Evolutionary conservation across 2,888 invertebrate genomes (phyloP).

Genomic region (Brachypterus glaber): DNA sequence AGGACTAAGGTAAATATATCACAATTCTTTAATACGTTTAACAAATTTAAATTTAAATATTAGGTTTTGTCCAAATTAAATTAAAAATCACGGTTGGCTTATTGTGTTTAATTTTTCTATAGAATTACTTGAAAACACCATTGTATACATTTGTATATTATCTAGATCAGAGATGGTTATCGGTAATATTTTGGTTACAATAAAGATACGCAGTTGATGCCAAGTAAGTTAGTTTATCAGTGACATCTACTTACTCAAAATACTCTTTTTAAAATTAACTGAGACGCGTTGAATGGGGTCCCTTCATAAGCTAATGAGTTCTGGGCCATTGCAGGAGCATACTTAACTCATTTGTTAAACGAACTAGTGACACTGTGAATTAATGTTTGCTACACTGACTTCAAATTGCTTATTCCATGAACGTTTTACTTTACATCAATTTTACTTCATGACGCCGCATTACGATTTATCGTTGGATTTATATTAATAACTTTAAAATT

Average conservation of each 20-base stretch:
- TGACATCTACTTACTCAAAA: conserved; percentile 36
- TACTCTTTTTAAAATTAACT: conserved; percentile 39
- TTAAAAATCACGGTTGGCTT: no score
- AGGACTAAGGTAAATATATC: no score
- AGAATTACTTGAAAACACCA: conserved; percentile 29
- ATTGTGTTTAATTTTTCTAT: conserved; percentile 27
- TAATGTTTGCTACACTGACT: conserved; percentile 23
- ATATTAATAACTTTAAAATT: no score
- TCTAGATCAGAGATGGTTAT: conserved; percentile 39
- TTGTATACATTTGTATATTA: conserved; percentile 23
- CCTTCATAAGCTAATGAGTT: conserved; percentile 40
- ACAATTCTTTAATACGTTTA: no score
- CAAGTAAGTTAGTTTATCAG: conserved; percentile 32
- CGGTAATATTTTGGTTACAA: conserved; percentile 40
- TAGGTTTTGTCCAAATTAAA: no score
- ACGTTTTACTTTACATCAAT: conserved; percentile 13
- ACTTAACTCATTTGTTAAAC: conserved; percentile 36
- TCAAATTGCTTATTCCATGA: conserved; percentile 17
- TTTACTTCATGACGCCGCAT: no score
- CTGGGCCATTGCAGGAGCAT: conserved; percentile 36
- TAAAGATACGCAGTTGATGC: conserved; percentile 35
- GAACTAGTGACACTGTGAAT: conserved; percentile 35
- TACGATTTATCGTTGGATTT: no score
- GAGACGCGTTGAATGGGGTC: conserved; percentile 29
- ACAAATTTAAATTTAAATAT: no score